Base-by-base conservation (phyloP, 2,888 invertebrate genomes). In the Synergus umbraculus region DNA sequence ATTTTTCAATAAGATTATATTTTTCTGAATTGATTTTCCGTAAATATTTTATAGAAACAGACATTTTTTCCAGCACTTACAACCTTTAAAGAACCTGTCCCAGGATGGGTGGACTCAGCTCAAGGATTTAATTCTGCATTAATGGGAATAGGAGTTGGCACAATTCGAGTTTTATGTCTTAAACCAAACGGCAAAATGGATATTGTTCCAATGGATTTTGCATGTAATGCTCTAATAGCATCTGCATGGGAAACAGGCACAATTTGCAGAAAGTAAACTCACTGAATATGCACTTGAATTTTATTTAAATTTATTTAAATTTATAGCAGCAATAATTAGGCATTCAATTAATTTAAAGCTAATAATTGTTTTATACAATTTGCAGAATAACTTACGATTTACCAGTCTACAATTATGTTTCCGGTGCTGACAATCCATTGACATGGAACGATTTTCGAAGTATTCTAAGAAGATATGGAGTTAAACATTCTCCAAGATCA, bases 91-190 rank as follows among this genome's bases (percentile, higher is more conserved):
- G 95, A 95, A 84, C 95, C 95, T 0, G 81, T 94, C 0, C 93
- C 94, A 87, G 95, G 95, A 66, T 97, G 96, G 96, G 93, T 96
- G 12, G 96, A 96, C 90, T 96, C 96, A 88, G 94, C 95, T 91
- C 96, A 96, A 86, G 96, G 96, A 54, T 95, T 96, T 0, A 95
- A 95, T 4, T 96, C 93, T 5, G 92, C 94, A 0, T 93, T 94
- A 0, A 93, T 94, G 0, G 94, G 94, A 0, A 93, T 94, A 79
- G 94, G 94, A 4, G 95, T 95, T 22, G 96, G 96, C 0, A 93
- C 96, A 0, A 92, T 96, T 7, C 93, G 95, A 4, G 94, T 95
- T 0, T 90, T 96, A 88, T 93, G 94, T 76, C 94, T 95, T 54
- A 93, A 95, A 85, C 90, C 88, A 12, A 86, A 92, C 0, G 93